These are phyloP conservation scores for Ephialtes manifestator DNA, from an alignment of 2,888 invertebrate genomes.

Conservation along the genomic window DNA sequence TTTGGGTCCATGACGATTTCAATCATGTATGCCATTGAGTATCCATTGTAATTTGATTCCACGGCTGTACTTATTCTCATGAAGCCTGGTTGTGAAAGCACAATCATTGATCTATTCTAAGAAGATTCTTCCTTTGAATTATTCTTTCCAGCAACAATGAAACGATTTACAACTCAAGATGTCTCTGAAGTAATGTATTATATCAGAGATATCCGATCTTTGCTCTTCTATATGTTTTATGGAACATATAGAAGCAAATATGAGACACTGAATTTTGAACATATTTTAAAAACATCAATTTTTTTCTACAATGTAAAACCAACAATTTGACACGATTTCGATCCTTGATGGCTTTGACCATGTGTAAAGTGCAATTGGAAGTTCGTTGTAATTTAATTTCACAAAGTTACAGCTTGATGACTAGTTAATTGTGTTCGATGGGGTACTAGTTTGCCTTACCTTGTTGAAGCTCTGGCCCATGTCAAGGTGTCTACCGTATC, in stretches of 20 bases:
- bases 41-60: too few relatives aligned
- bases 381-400: not conserved
- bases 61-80: too few relatives aligned
- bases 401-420: not conserved
- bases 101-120: too few relatives aligned
- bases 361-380: not conserved
- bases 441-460: constrained; percentile 70
- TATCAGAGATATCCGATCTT: too few relatives aligned
- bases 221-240: too few relatives aligned
- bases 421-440: not conserved
- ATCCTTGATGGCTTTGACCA: not conserved
- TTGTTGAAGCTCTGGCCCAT: constrained; percentile 88
- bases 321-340: not conserved
- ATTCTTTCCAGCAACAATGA: too few relatives aligned
- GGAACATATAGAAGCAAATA: not conserved
- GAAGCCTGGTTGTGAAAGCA: too few relatives aligned
- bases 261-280: not conserved
- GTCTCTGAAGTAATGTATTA: too few relatives aligned
- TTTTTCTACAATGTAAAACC: not conserved
- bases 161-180: too few relatives aligned
- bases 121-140: too few relatives aligned
- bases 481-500: constrained; percentile 89
- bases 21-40: too few relatives aligned
- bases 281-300: not conserved
- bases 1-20: too few relatives aligned